Evolutionary conservation across 2,113 vertebrate genomes (phyloP).

Genomic region (Mastomys natalensis): DNA sequence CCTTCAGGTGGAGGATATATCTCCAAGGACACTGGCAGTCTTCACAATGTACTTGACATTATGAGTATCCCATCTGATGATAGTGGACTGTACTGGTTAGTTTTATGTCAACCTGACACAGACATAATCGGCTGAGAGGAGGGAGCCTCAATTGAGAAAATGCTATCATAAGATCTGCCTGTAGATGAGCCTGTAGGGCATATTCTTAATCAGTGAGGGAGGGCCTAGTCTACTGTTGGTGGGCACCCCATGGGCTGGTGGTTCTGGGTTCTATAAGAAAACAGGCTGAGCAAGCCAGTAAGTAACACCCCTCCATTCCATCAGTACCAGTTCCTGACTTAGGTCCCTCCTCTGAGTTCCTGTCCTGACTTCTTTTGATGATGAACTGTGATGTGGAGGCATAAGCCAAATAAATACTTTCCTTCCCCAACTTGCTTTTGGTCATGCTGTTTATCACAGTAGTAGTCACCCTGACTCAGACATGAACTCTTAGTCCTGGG

Average conservation of each 20-base stretch:
- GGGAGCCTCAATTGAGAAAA: neutral
- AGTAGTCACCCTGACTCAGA: neutral
- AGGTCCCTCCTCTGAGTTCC: neutral
- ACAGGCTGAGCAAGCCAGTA: neutral
- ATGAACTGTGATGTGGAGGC: neutral
- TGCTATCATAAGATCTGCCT: neutral
- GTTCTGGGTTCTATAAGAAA: neutral
- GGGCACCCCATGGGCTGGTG: neutral
- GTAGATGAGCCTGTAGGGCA: neutral
- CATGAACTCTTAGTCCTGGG: neutral
- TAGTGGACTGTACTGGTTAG: neutral
- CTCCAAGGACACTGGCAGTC: neutral
- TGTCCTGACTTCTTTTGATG: neutral
- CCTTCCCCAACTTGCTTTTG: neutral
- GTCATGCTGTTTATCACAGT: neutral
- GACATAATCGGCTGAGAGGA: neutral
- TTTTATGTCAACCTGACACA: neutral
- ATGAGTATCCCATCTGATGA: neutral
- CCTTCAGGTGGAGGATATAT: neutral
- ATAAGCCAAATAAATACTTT: neutral
- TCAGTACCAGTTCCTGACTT: neutral
- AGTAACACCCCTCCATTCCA: neutral
- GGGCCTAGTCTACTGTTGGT: neutral
- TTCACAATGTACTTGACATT: neutral
- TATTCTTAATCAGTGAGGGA: neutral